Evolutionary conservation across 1,140 invertebrate genomes (phyloP), one percentile per base, ranked within the genome.

Genomic region (Riptortus pedestris): DNA sequence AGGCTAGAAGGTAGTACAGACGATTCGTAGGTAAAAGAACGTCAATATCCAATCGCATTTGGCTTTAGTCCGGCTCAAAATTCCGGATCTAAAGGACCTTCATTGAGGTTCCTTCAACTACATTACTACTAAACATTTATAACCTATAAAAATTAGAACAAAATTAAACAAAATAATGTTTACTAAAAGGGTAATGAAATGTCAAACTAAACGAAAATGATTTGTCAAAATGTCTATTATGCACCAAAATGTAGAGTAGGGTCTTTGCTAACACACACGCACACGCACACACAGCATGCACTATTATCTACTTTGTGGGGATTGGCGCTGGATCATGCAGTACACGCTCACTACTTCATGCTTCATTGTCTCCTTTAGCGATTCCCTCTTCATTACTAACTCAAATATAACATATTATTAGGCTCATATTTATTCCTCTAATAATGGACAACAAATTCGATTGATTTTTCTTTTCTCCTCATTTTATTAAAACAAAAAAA

Each of bases 251-350:
- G 18, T 24, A 55, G 51, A 55, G 22, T 55, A 24, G 51, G 51
- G 51, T 55, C 22, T 12, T 55, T 55, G 51, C 51, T 55, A 55
- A 55, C 20, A 55, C 51, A 55, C 51, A 55, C 51, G 51, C 51
- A 26, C 62, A 26, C 29, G 28, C 18, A 63, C 62, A 63, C 28
- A 28, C 28, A 63, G 31, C 62, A 63, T 63, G 62, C 62, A 63
- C 28, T 63, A 31, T 28, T 22, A 60, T 31, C 58, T 60, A 60
- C 60, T 47, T 27, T 24, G 43, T 43, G 45, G 20, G 28, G 33
- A 63, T 31, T 26, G 55, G 62, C 62, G 47, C 62, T 26, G 33
- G 18, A 24, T 43, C 59, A 60, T 60, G 59, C 59, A 60, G 20
- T 60, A 60, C 31, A 60, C 59, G 43, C 59, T 43, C 22, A 60